Percentiles rank a stretch among this genome's conserved stretches.
Evolutionary conservation across 2,888 invertebrate genomes (phyloP).

Genomic region (Dasypogon diadema): DNA sequence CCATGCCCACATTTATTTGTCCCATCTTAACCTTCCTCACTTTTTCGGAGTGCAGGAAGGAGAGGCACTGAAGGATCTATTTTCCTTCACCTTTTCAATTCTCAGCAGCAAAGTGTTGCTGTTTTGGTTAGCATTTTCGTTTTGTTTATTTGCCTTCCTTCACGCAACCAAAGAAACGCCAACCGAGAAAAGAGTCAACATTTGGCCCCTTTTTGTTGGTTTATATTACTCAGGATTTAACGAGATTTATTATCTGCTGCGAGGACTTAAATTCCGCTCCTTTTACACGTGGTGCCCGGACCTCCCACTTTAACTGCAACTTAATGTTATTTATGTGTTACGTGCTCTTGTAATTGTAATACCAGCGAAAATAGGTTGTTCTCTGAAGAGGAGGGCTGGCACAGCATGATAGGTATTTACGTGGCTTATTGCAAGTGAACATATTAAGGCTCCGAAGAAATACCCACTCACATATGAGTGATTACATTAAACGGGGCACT

Average conservation of each 20-base stretch:
- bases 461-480: not conserved
- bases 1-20: conserved; percentile 20
- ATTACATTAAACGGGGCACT: not conserved
- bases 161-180: conserved; percentile 37
- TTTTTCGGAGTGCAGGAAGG: not conserved
- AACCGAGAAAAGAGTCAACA: conserved; percentile 50
- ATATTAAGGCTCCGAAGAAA: not conserved
- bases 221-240: conserved; percentile 53
- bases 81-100: conserved; percentile 42
- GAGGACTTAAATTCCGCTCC: conserved; percentile 44
- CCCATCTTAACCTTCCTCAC: conserved; percentile 34
- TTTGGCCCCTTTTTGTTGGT: conserved; percentile 52
- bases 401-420: not conserved
- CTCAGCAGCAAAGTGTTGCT: conserved; percentile 3
- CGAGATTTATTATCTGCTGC: conserved; percentile 52
- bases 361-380: conserved; percentile 22
- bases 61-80: conserved; percentile 35
- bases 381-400: not conserved
- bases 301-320: conserved; percentile 47
- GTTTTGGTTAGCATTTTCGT: conserved; percentile 21
- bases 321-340: conserved; percentile 52
- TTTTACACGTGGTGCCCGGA: conserved; percentile 1
- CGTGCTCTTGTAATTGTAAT: conserved; percentile 52
- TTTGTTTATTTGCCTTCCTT: conserved; percentile 31
- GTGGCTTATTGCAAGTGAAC: conserved; percentile 2